Conservation (phyloP, 2,113 vertebrate species). For the Potamarius usumacintae region DNA sequence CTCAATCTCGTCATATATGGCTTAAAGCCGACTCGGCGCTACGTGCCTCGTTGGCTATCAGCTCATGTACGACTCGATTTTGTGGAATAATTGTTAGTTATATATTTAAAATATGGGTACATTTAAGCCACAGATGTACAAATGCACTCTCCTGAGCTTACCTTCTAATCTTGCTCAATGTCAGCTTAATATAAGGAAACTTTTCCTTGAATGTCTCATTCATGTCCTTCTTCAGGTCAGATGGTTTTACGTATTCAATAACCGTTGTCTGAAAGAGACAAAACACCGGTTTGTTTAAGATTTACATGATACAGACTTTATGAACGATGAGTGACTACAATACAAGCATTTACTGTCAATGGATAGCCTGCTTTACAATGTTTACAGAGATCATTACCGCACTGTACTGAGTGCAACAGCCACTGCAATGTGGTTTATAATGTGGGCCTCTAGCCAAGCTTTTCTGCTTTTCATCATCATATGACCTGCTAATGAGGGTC, state of each 20-base stretch:
- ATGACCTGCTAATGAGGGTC: not conserved
- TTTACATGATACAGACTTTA: not conserved
- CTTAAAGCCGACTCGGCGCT: no score
- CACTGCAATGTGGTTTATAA: not conserved
- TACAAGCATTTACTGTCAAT: not conserved
- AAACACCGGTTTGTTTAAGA: slow-evolving; percentile 3
- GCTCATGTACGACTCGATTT: no score
- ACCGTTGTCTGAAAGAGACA: slow-evolving; percentile 84
- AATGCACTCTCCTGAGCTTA: slow-evolving; percentile 60
- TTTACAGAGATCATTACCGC: not conserved
- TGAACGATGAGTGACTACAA: not conserved
- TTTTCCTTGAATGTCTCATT: slow-evolving; percentile 95
- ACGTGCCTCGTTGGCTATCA: no score
- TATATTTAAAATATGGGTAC: not conserved
- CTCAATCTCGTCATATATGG: no score
- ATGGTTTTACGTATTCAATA: slow-evolving; percentile 95
- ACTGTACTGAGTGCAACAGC: not conserved
- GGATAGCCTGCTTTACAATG: not conserved
- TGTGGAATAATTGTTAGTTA: no score
- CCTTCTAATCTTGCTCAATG: slow-evolving; percentile 97
- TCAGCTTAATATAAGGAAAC: slow-evolving; percentile 93
- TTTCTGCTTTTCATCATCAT: slow-evolving; percentile 1
- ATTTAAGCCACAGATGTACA: not conserved
- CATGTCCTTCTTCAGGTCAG: slow-evolving; percentile 98
- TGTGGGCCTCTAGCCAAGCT: not conserved